Base-by-base conservation (phyloP, 2,797 vertebrate species). In the Neosilurus hyrtlii region DNA sequence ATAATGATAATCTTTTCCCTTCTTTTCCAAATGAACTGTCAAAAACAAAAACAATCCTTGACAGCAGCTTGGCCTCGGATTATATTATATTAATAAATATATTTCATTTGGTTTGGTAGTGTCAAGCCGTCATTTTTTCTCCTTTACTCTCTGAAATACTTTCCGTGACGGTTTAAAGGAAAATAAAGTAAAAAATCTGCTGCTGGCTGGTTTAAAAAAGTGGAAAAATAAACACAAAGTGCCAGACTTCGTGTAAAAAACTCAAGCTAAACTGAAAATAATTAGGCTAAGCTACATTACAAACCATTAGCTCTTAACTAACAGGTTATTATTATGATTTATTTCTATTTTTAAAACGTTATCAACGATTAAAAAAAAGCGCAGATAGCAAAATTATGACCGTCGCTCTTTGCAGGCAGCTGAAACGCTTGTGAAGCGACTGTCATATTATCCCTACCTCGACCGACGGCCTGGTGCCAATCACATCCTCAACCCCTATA, bases 371-470 rank as follows among this genome's bases (percentile, higher is more conserved):
- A 54, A 83, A 81, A 49, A 85, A 81, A 67, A 72, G 26, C 82
- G 74, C 61, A 78, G 82, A 80, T 81, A 63, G 54, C 37, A 43
- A 84, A 82, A 88, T 67, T 74, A 83, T 79, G 78, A 78, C 67
- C 87, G 78, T 86, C 86, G 81, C 67, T 74, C 63, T 80, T 20
- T 57, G 68, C 86, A 63, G 86, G 73, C 81, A 75, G 87, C 85
- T 66, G 84, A 84, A 78, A 83, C 75, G 86, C 79, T 82, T 73
- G 79, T 61, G 77, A 75, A 82, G 66, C 43, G 67, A 80, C 86
- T 81, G 86, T 86, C 86, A 87, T 78, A 75, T 83, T 83, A 77
- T 61, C 59, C 68, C 6, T 15, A 5, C 3, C n/a, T 73, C 24
- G 10, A 62, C 15, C 5, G 9, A 0, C 16, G 57, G 35, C 37